Conservation (phyloP, 2,888 invertebrate species). For the Villa cingulata region DNA sequence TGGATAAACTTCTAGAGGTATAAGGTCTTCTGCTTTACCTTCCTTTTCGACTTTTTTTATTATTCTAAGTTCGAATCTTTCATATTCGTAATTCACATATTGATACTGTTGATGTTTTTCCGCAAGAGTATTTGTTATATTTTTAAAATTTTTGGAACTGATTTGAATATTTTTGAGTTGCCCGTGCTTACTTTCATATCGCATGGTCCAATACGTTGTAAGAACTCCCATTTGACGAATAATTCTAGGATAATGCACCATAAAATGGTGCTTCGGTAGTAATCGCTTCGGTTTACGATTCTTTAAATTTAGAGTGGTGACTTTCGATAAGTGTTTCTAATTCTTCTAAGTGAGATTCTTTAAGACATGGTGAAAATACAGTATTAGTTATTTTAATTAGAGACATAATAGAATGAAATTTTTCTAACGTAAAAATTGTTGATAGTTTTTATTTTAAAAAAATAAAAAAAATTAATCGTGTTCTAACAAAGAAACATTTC, state of each 20-base stretch:
- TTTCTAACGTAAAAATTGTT: too few species aligned
- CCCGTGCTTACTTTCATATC: not conserved
- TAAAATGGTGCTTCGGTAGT: not conserved
- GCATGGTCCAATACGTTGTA: not conserved
- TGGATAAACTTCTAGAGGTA: too few species aligned
- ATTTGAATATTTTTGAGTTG: not conserved
- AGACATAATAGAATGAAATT: not conserved
- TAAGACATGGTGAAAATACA: not conserved
- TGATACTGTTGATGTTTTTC: too few species aligned
- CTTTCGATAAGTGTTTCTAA: not conserved
- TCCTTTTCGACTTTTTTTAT: too few species aligned
- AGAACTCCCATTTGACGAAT: not conserved
- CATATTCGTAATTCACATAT: too few species aligned
- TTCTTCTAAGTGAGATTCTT: not conserved
- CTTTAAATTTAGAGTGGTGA: not conserved
- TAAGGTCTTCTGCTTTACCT: too few species aligned
- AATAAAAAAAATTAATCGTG: too few species aligned
- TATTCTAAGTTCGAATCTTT: too few species aligned
- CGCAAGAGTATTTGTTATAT: too few species aligned
- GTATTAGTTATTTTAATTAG: too few species aligned
- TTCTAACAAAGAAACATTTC: too few species aligned
- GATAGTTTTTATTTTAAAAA: too few species aligned
- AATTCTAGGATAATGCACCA: not conserved
- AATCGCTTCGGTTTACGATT: not conserved
- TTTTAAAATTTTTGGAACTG: not conserved